Evolutionary conservation across 2,888 invertebrate species (phyloP).

Genomic region (Drosophila mimica): DNA sequence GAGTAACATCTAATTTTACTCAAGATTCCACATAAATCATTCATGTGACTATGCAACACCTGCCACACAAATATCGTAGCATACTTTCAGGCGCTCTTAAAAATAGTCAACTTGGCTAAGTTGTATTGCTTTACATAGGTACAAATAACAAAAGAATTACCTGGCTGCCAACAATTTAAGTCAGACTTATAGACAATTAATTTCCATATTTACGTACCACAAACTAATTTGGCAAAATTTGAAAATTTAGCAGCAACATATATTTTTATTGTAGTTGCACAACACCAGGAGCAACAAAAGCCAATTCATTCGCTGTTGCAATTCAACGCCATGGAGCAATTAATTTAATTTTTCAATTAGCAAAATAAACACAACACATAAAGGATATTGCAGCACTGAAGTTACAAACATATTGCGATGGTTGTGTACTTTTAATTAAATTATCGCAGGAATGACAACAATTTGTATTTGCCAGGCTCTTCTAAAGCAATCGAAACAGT

Average conservation of each 20-base stretch:
- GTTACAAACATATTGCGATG: conserved; percentile 31
- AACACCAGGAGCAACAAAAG: not conserved
- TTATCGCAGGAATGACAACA: conserved; percentile 36
- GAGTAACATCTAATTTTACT: conserved; percentile 25
- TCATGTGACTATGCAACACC: conserved; percentile 6
- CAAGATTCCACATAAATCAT: conserved; percentile 37
- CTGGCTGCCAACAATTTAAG: not conserved
- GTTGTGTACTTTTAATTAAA: conserved; percentile 59
- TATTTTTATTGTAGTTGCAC: conserved; percentile 16
- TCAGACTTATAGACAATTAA: not conserved
- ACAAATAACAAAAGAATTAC: not conserved
- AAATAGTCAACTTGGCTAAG: not conserved
- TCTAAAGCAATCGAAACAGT: conserved; percentile 7
- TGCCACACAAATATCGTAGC: conserved; percentile 5
- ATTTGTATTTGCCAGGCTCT: conserved; percentile 37
- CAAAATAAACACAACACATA: conserved; percentile 50
- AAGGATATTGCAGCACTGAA: conserved; percentile 14
- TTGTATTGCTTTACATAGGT: not conserved
- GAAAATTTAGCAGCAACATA: not conserved
- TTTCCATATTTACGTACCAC: not conserved
- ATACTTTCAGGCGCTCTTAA: conserved; percentile 34
- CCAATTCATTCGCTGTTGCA: conserved; percentile 32
- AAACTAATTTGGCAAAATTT: not conserved
- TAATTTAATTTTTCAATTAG: conserved; percentile 68
- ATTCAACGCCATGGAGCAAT: conserved; percentile 22